These are phyloP conservation scores for Psilanteris sp. DNA, from an alignment of 1,140 invertebrate genomes.

Conservation along the genomic window DNA sequence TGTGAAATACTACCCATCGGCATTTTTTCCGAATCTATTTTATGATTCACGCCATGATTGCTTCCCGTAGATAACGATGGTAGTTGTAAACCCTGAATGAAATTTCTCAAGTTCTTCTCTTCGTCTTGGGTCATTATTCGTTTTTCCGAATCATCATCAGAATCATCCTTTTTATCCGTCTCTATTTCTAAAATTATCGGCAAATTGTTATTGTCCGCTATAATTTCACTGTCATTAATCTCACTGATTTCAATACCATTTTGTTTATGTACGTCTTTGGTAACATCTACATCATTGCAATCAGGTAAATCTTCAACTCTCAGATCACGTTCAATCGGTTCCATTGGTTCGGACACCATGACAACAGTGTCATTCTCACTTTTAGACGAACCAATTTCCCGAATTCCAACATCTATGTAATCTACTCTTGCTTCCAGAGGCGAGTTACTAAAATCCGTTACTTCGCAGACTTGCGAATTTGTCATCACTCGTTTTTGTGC, in stretches of 20 bases:
- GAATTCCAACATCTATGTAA: slow-evolving; percentile 73
- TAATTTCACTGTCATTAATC: slow-evolving; percentile 70
- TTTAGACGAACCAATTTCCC: slow-evolving; percentile 54
- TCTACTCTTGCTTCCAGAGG: slow-evolving; percentile 71
- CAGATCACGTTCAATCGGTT: no score
- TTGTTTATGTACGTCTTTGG: neutral
- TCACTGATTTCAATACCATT: slow-evolving; percentile 72
- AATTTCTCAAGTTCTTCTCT: slow-evolving; percentile 79
- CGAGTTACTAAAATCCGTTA: slow-evolving; percentile 67
- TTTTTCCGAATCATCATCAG: slow-evolving; percentile 48
- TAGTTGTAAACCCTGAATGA: slow-evolving; percentile 82
- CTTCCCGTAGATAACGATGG: slow-evolving; percentile 66
- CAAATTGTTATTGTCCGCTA: slow-evolving; percentile 47
- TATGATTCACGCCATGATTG: slow-evolving; percentile 14
- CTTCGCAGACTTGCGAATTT: slow-evolving; percentile 64
- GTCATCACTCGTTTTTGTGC: slow-evolving; percentile 61
- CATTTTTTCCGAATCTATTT: slow-evolving; percentile 47
- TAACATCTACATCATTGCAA: no score
- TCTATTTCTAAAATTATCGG: slow-evolving; percentile 81
- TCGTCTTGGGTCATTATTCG: slow-evolving; percentile 76
- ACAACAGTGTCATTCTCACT: slow-evolving; percentile 40
- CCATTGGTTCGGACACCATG: slow-evolving; percentile 70
- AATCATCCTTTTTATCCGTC: slow-evolving; percentile 73
- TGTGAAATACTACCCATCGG: slow-evolving; percentile 66
- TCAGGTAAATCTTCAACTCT: no score